Evolutionary conservation across 1,140 invertebrate species (phyloP), one percentile per base, ranked within the genome.

Genomic region (Charaxes varanes): DNA sequence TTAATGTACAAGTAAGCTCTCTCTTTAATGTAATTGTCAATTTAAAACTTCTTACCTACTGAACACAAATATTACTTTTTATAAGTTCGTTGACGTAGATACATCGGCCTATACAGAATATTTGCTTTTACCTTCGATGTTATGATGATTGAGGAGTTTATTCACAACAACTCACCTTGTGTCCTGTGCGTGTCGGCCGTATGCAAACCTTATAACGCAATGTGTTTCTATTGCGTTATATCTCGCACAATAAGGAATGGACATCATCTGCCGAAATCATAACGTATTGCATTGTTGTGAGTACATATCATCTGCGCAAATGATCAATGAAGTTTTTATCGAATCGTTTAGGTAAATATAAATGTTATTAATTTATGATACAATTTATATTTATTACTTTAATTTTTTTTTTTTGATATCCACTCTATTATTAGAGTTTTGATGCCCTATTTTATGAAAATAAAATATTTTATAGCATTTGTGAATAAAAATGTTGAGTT

Each of bases 161-260:
- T 55, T 57, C 41, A 55, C 30, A 52, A 48, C 19, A 22, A 22
- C 35, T 44, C 69, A 77, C 72, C 68, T 77, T 72, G 61, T 32
- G 31, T 17, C 4, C 12, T 16, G 5, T 16, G 53, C n/a, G n/a
- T 49, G 46, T 43, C 41, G 43, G 50, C 18, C 36, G 47, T 45
- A 55, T 61, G 53, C 53, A 50, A 61, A 56, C 48, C 21, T 53
- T 31, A 40, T 32, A 51, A 54, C 54, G 67, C 70, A 71, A 74
- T 71, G 55, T 74, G 70, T 49, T 51, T 36, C 46, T 50, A 49
- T 61, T 67, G 57, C 50, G 40, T 53, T 57, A 55, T 46, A 37
- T 41, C 21, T 41, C 40, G 31, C 12, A 47, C 43, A 51, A 44
- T 51, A 14, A 45, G 42, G 27, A 35, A 37, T 40, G 41, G 26